Evolutionary conservation across 2,113 vertebrate species (phyloP).

Genomic region (Pollimyrus isidori): DNA sequence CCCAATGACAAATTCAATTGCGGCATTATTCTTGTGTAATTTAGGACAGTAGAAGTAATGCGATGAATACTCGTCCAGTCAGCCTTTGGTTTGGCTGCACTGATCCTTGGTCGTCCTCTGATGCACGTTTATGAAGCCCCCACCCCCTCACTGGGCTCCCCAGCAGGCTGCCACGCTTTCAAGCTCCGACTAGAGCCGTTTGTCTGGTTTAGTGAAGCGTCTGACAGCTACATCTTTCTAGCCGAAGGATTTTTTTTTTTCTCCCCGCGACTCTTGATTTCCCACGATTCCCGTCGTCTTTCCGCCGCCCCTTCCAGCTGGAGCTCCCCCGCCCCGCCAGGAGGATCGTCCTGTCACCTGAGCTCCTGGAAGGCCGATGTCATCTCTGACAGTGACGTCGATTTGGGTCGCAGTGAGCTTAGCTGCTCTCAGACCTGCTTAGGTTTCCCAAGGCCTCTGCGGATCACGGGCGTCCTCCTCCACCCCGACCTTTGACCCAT

Average conservation of each 20-base stretch:
- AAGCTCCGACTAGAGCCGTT: constrained; percentile 47
- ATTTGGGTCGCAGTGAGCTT: neutral
- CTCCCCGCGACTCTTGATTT: neutral
- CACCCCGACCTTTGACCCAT: neutral
- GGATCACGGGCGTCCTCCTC: neutral
- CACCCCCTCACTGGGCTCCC: constrained; percentile 47
- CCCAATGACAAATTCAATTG: constrained; percentile 26
- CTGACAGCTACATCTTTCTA: constrained; percentile 17
- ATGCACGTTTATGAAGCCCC: constrained; percentile 56
- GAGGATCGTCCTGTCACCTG: constrained; percentile 46
- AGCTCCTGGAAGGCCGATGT: constrained; percentile 36
- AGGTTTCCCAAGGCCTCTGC: neutral
- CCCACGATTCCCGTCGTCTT: neutral
- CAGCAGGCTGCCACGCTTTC: constrained; percentile 49
- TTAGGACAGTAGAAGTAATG: constrained; percentile 29
- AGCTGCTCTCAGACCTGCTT: neutral
- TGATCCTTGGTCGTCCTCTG: constrained; percentile 53
- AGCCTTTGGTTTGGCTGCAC: constrained; percentile 21
- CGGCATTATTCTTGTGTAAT: constrained; percentile 38
- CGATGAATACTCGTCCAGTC: constrained; percentile 32
- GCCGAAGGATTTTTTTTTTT: neutral
- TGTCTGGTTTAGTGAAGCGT: constrained; percentile 45
- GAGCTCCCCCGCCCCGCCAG: constrained; percentile 25
- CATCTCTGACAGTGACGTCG: neutral
- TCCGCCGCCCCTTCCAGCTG: constrained; percentile 21